phyloP scores from a whole-genome alignment of 2,888 invertebrate species.

The Gasteruption jaculator region DNA sequence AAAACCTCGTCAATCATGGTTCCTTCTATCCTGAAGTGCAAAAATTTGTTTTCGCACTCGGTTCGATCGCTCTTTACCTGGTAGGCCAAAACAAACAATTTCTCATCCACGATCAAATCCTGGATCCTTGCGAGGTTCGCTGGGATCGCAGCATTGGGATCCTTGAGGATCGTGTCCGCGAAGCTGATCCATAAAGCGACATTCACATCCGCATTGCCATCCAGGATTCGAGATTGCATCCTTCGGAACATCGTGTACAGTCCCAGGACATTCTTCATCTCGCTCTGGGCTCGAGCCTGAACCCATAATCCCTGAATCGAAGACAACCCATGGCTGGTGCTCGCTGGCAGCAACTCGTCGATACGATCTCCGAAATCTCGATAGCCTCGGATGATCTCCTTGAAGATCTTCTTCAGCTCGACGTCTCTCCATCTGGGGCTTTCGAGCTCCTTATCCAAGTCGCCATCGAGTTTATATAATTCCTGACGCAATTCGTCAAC shows the following conservation, averaged over 20 bases:
- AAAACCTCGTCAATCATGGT: too few species aligned
- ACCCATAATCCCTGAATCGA: constrained; percentile 55
- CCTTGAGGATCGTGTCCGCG: constrained; percentile 62
- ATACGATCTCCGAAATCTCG: constrained; percentile 57
- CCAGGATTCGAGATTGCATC: constrained; percentile 53
- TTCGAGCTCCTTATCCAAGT: constrained; percentile 54
- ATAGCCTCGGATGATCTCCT: constrained; percentile 59
- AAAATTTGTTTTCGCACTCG: too few species aligned
- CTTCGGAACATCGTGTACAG: constrained; percentile 65
- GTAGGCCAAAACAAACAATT: constrained; percentile 62
- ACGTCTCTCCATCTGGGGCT: constrained; percentile 34
- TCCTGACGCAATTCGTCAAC: constrained; percentile 62
- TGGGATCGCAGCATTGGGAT: constrained; percentile 59
- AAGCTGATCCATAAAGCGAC: constrained; percentile 61
- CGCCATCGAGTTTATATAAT: constrained; percentile 58
- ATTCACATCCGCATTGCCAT: constrained; percentile 44
- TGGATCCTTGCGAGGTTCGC: constrained; percentile 59
- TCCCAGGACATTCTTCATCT: constrained; percentile 61
- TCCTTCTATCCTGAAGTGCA: too few species aligned
- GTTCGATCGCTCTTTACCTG: constrained; percentile 62
- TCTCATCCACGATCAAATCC: constrained; percentile 60
- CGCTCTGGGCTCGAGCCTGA: constrained; percentile 62
- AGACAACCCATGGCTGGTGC: constrained; percentile 28
- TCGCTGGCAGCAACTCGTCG: constrained; percentile 39
- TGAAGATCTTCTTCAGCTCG: constrained; percentile 45